Evolutionary conservation across 2,113 vertebrate genomes (phyloP).

Genomic region (Sphyrna mokarran): DNA sequence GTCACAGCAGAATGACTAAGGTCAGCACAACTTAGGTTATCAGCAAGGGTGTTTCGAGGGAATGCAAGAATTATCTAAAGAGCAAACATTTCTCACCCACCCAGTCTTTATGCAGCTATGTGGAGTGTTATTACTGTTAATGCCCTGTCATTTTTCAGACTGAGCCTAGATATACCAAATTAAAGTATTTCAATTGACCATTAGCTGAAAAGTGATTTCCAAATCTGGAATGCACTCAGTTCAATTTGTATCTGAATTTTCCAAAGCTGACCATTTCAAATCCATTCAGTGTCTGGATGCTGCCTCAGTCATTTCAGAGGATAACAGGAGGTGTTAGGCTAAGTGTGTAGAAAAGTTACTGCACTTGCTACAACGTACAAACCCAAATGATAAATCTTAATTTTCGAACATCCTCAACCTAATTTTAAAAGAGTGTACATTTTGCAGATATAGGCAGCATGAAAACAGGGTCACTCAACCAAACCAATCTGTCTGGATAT

Average conservation of each 20-base stretch:
- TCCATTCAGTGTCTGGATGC: not conserved
- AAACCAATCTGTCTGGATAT: not conserved
- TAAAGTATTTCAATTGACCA: not conserved
- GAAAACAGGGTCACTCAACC: not conserved
- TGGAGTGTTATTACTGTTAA: not conserved
- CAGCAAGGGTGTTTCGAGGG: not conserved
- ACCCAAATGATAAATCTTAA: not conserved
- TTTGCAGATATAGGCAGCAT: not conserved
- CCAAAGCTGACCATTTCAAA: not conserved
- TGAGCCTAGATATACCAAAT: not conserved
- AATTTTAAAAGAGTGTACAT: not conserved
- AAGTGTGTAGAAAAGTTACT: not conserved
- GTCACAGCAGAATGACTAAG: not conserved
- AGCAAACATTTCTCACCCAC: not conserved
- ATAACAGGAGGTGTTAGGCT: too few relatives aligned
- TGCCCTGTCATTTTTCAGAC: not conserved
- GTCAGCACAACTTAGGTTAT: not conserved
- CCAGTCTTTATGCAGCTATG: not conserved
- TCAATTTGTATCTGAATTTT: not conserved
- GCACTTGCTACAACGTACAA: not conserved
- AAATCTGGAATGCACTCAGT: not conserved
- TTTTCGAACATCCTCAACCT: not conserved
- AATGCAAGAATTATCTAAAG: not conserved
- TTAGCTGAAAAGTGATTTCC: not conserved
- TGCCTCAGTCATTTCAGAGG: not conserved